Evolutionary conservation across 2,113 vertebrate species (phyloP), one percentile per base, ranked within the genome.

Genomic region (Cochlearius cochlearius): DNA sequence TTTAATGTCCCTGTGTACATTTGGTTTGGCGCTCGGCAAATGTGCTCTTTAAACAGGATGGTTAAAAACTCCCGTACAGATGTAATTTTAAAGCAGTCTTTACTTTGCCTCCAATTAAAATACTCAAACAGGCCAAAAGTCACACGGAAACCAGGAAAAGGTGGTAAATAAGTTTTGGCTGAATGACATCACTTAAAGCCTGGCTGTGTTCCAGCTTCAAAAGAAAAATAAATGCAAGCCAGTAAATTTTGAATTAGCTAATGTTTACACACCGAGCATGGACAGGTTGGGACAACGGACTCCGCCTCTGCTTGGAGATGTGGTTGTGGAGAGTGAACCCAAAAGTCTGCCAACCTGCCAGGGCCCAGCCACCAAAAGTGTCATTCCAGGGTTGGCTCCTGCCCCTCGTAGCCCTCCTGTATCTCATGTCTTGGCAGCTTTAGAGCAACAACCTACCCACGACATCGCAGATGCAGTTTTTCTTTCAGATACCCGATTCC

Each of bases 51-150:
- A 79, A 86, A 56, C 89, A 85, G 81, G 81, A 63, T 41, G 58
- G 17, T 26, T 82, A 41, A 71, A 85, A 93, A 10, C 86, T 73
- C 88, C 78, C 1, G 0, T 32, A 73, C 36, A 49, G 62, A 36
- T 27, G 73, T 20, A 30, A 34, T 52, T 88, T 94, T n/a, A 38
- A 93, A 90, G 53, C 62, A 49, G 38, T 0, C 74, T 77, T 85
- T 73, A 10, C 78, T 96, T 73, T 62, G 27, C 67, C 67, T 93
- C 88, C 95, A 93, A 3, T 52, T 73, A 67, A 97, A 96, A 93
- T 4, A 76, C 38, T 17, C 63, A 11, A 68, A 11, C 5, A 7
- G 75, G 92, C 96, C 95, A 95, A n/a, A 93, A 96, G 78, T 77
- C 78, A 47, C 88, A 71, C 7, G 19, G 88, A 71, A 84, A 92